Evolutionary conservation across 2,113 vertebrate genomes (phyloP), one percentile per base, ranked within the genome.

Genomic region (Ophiodon elongatus): DNA sequence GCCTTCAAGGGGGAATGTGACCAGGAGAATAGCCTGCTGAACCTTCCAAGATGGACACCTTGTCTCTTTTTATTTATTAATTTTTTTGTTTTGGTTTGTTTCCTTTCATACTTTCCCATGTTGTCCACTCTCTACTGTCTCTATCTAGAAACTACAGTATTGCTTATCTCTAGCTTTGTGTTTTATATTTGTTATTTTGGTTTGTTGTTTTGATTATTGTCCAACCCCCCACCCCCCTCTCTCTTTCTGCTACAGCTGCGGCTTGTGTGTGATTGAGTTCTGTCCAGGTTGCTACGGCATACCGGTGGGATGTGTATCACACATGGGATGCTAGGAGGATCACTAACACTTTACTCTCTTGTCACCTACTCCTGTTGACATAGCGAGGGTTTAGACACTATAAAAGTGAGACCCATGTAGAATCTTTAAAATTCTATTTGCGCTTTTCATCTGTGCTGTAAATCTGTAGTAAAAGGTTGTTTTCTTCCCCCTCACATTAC

Each of bases 1-100:
- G 97, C 91, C 97, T 98, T 98, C 98, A 98, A 95, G 96, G 97
- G 96, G 97, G 92, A 97, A 97, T 98, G 97, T 97, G 97, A 98
- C 97, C 95, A 96, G 96, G 96, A 98, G 97, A 97, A 96, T 98
- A 98, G 95, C 96, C 93, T 94, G 97, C 96, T 96, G 97, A 98
- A 89, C 94, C 95, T 94, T 95, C 95, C 95, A 95, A 99, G 98
- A 99, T 98, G 98, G 98, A 99, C 97, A 97, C 97, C 98, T 97
- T 98, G 97, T 99, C 98, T 99, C 97, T 98, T 96, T 97, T 97
- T 96, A 85, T 97, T 96, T 94, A 90, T 94, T 95, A 96, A 17
- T 96, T 95, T 89, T 95, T 96, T 96, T 94, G 88, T 96, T 96
- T 95, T 96, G 94, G 94, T 94, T 96, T 86, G 82, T 94, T 96